Evolutionary conservation across 2,888 invertebrate species (phyloP), one percentile per base, ranked within the genome.

Genomic region (Eudemis profundana): DNA sequence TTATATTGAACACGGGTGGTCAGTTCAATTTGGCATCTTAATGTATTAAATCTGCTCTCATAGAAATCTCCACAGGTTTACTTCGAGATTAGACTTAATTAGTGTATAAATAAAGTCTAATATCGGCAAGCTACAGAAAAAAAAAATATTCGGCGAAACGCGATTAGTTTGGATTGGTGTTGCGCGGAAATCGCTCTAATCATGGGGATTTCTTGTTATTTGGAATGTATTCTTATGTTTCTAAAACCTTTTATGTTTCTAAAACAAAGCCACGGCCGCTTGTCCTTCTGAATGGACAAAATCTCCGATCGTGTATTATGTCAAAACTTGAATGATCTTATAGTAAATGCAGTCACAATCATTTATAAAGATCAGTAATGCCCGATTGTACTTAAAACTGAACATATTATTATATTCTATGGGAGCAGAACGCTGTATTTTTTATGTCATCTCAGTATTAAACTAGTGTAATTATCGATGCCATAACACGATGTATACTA

Each of bases 381-480:
- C n/a, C n/a, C n/a, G n/a, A n/a, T n/a, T n/a, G n/a, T n/a, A n/a
- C n/a, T n/a, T n/a, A n/a, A n/a, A n/a, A n/a, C n/a, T n/a, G n/a
- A n/a, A n/a, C n/a, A n/a, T n/a, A 49, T 46, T 12, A n/a, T 36
- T 12, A 56, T 17, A 12, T 29, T 46, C 70, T 70, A 68, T 69
- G 70, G 74, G 62, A 66, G 69, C 70, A 65, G 69, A 71, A 70
- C 65, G 38, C 42, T 61, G 59, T 59, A 66, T 61, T 66, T 56
- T 33, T 38, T 64, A 49, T 71, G 78, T 82, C 81, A 81, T 82
- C 83, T 84, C 89, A 89, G 89, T 89, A 89, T 89, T 89, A 89
- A 71, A 76, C 71, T 86, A 87, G 86, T 81, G 74, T 89, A 89
- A 83, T 83, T 74, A 83, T 82, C 75, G 86, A 87, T 89, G 87